Conservation (phyloP, 1,140 invertebrate species). For the Leptopilina boulardi region DNA sequence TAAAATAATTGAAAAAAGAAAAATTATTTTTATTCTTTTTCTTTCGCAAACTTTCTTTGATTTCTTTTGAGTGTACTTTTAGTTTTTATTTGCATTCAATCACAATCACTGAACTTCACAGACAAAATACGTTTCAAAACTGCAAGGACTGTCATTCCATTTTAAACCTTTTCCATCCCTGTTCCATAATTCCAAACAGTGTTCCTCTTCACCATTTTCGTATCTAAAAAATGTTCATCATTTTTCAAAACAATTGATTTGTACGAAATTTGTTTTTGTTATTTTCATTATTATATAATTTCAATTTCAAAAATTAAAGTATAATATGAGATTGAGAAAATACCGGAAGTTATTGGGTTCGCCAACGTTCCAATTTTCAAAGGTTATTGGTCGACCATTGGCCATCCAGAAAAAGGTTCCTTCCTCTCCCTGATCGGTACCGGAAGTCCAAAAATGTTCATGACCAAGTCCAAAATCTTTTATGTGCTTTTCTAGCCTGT, state of each 20-base stretch:
- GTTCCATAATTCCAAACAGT: slow-evolving; percentile 94
- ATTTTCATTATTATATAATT: neutral
- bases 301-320: too few species aligned
- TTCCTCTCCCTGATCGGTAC: slow-evolving; percentile 92
- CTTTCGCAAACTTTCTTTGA: neutral
- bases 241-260: too few species aligned
- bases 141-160: slow-evolving; percentile 95
- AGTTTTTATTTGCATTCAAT: neutral
- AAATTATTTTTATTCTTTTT: neutral
- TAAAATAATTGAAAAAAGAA: neutral
- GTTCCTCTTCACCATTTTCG: slow-evolving; percentile 94
- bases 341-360: slow-evolving; percentile 92
- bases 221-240: slow-evolving; percentile 75
- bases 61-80: slow-evolving; percentile 13
- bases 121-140: slow-evolving; percentile 93
- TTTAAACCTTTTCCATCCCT: slow-evolving; percentile 92
- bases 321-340: too few species aligned
- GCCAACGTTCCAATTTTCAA: slow-evolving; percentile 94
- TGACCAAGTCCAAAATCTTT: slow-evolving; percentile 89
- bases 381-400: slow-evolving; percentile 90
- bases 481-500: slow-evolving; percentile 89
- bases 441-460: slow-evolving; percentile 95
- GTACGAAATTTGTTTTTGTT: neutral
- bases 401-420: slow-evolving; percentile 95
- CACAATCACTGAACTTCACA: slow-evolving; percentile 85